Evolutionary conservation across 2,888 invertebrate species (phyloP), one percentile per base, ranked within the genome.

Genomic region (Polyploca ridens): DNA sequence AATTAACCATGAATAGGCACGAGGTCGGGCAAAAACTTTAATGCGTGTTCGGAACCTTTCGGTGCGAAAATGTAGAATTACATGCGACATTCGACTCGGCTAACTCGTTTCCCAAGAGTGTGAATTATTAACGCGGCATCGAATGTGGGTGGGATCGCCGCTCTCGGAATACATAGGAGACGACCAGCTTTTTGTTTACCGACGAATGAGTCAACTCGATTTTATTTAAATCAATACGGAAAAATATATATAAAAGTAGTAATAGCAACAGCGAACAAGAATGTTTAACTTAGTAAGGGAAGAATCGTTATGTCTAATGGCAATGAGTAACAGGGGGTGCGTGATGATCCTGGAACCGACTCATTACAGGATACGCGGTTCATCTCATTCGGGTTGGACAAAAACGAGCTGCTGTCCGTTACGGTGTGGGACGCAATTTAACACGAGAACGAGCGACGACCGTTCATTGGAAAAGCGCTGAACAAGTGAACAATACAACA

Each of bases 341-440:
- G 46, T 75, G 73, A 76, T 75, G 68, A 70, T 67, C 71, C 72
- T 64, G 83, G 76, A 75, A 78, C 74, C 77, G 81, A 86, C 82
- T 88, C 90, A 90, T 91, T 90, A 90, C 85, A 89, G 87, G 87
- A 87, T 81, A 81, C 87, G 88, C 84, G 89, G 85, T 85, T 85
- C 85, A 84, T 86, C 86, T 89, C 88, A 86, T 86, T 83, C 80
- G 78, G 86, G 83, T 76, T 78, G 85, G 81, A 85, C 89, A 91
- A 92, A 92, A 91, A 90, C 90, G 82, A 83, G 75, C 83, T 86
- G 84, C 84, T 88, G 90, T 89, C 90, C 87, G 88, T 89, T 86
- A 89, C 89, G 89, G 85, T 86, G 85, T 82, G 85, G 86, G 80
- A 85, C 81, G 89, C 91, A 92, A 93, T 93, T 91, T 91, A 91